Conservation (phyloP, 2,113 vertebrate species). For the Daboia siamensis region DNA sequence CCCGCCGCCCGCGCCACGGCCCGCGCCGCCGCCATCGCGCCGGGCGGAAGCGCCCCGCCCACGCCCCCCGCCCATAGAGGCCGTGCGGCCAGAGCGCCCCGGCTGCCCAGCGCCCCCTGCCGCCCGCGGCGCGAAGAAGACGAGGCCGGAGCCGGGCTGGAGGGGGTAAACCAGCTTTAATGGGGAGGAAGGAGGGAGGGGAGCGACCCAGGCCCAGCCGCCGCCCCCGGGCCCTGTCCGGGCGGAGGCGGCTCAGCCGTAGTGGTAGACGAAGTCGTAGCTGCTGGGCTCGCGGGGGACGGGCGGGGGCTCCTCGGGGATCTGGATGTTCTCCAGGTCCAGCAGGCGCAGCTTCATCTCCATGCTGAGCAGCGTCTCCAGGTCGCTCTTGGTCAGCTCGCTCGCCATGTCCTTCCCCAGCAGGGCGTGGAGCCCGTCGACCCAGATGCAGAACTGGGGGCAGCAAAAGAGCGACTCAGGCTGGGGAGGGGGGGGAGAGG, state of each 20-base stretch:
- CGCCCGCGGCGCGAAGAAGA: not conserved
- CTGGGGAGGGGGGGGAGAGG: too few species aligned
- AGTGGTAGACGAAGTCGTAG: conserved; percentile 97
- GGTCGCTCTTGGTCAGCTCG: conserved; percentile 93
- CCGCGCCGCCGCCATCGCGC: conserved; percentile 55
- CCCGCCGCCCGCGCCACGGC: conserved; percentile 65
- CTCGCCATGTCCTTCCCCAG: conserved; percentile 96
- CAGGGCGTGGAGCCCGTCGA: conserved; percentile 90
- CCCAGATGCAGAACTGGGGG: conserved; percentile 94
- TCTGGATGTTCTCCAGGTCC: conserved; percentile 95
- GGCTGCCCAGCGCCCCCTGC: not conserved
- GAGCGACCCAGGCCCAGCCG: not conserved
- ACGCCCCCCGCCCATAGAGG: not conserved
- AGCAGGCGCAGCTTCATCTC: conserved; percentile 97
- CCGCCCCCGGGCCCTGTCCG: not conserved
- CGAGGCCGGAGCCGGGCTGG: too few species aligned
- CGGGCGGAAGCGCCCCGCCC: not conserved
- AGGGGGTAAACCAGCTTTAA: not conserved
- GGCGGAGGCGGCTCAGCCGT: conserved; percentile 76
- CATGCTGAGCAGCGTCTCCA: conserved; percentile 97
- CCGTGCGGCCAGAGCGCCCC: not conserved
- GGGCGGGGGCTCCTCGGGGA: conserved; percentile 90
- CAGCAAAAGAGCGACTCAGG: fast-evolving
- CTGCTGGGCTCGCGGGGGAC: conserved; percentile 96
- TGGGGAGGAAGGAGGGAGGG: not conserved